Base-by-base conservation (phyloP, 2,797 vertebrate genomes). In the Helostoma temminkii region DNA sequence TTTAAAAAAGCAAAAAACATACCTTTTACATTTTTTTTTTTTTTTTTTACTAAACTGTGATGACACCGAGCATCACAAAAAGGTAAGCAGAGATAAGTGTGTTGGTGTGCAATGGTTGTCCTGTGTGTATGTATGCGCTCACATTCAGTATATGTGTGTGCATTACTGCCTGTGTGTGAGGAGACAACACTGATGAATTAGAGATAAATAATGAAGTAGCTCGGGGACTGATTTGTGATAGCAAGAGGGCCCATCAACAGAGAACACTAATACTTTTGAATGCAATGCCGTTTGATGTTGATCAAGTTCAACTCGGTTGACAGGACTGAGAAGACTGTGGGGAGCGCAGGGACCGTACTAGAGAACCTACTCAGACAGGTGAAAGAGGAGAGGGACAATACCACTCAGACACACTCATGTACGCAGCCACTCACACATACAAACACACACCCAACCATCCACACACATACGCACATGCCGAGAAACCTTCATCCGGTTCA, bases 261-360 rank as follows among this genome's bases (percentile, higher is more conserved):
- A 91, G 91, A 93, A 92, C 92, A 93, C 91, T 93, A 93, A 93
- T 93, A 93, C 91, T 92, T 92, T 90, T 92, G 92, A 93, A 93
- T 92, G 92, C 90, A 90, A 92, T 91, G 90, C 92, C 57, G 88
- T 93, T 93, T 93, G 92, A 93, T 93, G 92, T 91, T 93, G 91
- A 93, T 93, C 92, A 93, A 92, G 91, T 93, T 92, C 90, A 93
- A 92, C 92, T 93, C 61, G 77, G 88, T 66, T 93, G 92, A 93
- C 92, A 93, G 92, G 86, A 56, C 89, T 88, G 90, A 92, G 92
- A 90, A 93, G 91, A 92, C 91, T 91, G 87, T 80, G 68, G 92
- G 91, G 91, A 93, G 84, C 90, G 26, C 76, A 85, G 91, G 89
- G 92, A 92, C 91, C 85, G 56, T 80, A 85, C 74, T 62, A 90